Conservation (phyloP, 1,140 invertebrate genomes). For the Euglossa dilemma region DNA sequence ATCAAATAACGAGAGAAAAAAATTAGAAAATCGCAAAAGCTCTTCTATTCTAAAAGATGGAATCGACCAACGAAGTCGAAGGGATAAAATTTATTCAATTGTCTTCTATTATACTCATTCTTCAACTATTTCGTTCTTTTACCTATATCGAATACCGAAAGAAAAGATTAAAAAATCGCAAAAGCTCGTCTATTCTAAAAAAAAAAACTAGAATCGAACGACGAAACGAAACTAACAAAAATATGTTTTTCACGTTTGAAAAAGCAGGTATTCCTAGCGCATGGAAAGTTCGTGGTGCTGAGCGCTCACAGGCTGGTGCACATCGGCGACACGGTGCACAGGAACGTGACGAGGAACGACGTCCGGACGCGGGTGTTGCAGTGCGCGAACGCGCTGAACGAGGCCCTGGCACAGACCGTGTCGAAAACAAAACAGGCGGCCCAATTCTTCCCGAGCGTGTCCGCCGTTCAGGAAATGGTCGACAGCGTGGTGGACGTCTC, state of each 20-base stretch:
- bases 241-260: background rate
- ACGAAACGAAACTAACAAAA: background rate
- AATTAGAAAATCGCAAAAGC: too few species aligned
- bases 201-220: background rate
- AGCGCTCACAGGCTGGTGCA: conserved; percentile 96
- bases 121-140: too few species aligned
- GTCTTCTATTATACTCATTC: too few species aligned
- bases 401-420: conserved; percentile 92
- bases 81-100: too few species aligned
- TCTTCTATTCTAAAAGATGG: too few species aligned
- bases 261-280: conserved; percentile 90
- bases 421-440: conserved; percentile 94
- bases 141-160: too few species aligned
- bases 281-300: conserved; percentile 96
- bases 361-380: conserved; percentile 89
- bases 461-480: conserved; percentile 96
- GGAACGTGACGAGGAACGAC: conserved; percentile 88
- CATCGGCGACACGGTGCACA: conserved; percentile 95
- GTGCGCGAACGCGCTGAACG: conserved; percentile 92
- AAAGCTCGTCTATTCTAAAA: background rate
- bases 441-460: conserved; percentile 94
- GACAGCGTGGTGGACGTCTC: conserved; percentile 93
- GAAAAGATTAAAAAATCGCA: too few species aligned
- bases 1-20: too few species aligned
- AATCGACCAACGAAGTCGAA: too few species aligned